Evolutionary conservation across 2,113 vertebrate genomes (phyloP), one percentile per base, ranked within the genome.

Genomic region (Cebus imitator): DNA sequence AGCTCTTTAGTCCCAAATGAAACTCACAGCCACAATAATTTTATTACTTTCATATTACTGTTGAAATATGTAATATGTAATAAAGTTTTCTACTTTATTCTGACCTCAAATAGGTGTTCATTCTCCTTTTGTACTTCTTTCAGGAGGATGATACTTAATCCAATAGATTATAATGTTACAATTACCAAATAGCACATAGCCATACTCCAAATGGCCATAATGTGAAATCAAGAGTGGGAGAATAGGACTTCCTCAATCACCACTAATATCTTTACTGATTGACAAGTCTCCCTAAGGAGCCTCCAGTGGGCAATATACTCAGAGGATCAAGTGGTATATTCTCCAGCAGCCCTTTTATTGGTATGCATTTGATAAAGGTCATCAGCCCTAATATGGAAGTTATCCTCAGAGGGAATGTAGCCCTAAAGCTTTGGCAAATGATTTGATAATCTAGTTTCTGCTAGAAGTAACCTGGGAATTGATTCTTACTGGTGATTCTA

Each of bases 231-330:
- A 35, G 7, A 78, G 58, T 73, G 5, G 45, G 18, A 88, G 37
- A 35, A 6, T 13, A 23, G 37, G 68, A 2, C 12, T 84, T 3
- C 32, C n/a, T 64, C 83, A 6, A 0, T 88, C 1, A 6, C 18
- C 18, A 17, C 8, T 6, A 37, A 50, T 55, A 5, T 48, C 55
- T 78, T 72, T 72, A 40, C 10, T 68, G 18, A 78, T 52, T 57
- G 23, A 45, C 27, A 93, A 82, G n/a, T 1, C n/a, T 86, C 45
- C 58, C 30, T 5, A 83, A 58, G 21, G 16, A 37, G 17, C 1
- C 20, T 52, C 27, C 32, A 8, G 9, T 48, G 5, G 25, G 0
- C 6, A 35, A 2, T 75, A n/a, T 12, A 5, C 40, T 23, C 7
- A 18, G 32, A 27, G 5, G 18, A 23, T 12, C 72, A 52, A 68